These are phyloP conservation scores for Caenorhabditis sulstoni DNA, from an alignment of 2,888 invertebrate species.

Conservation along the genomic window DNA sequence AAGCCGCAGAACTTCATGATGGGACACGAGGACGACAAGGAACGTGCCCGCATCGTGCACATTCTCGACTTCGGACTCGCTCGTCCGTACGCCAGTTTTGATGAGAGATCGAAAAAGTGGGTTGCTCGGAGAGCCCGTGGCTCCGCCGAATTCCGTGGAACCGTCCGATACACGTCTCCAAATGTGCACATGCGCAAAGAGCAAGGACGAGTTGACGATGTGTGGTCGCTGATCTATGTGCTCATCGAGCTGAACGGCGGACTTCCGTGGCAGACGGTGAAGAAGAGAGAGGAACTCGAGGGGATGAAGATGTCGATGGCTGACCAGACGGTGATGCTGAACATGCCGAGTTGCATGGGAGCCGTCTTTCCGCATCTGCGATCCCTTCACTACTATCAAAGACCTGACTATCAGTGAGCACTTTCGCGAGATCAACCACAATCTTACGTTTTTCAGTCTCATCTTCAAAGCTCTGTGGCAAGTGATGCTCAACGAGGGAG, in stretches of 20 bases:
- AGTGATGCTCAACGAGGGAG: conserved; percentile 47
- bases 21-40: conserved; percentile 67
- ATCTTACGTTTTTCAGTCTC: conserved; percentile 28
- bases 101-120: neutral
- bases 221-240: conserved; percentile 65
- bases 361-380: conserved; percentile 62
- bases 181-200: conserved; percentile 71
- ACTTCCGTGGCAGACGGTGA: conserved; percentile 73
- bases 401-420: conserved; percentile 70
- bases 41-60: conserved; percentile 60
- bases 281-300: conserved; percentile 64
- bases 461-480: conserved; percentile 48
- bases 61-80: conserved; percentile 71
- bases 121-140: conserved; percentile 69
- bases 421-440: too few species aligned
- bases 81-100: conserved; percentile 45
- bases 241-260: conserved; percentile 84
- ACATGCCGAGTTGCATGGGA: conserved; percentile 63
- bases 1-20: conserved; percentile 73
- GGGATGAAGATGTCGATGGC: conserved; percentile 64
- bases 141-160: conserved; percentile 76
- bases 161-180: conserved; percentile 73
- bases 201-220: conserved; percentile 65
- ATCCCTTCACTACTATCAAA: conserved; percentile 64
- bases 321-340: conserved; percentile 61